phyloP scores from a whole-genome alignment of 2,113 vertebrate genomes.

The Catharus minimus region DNA sequence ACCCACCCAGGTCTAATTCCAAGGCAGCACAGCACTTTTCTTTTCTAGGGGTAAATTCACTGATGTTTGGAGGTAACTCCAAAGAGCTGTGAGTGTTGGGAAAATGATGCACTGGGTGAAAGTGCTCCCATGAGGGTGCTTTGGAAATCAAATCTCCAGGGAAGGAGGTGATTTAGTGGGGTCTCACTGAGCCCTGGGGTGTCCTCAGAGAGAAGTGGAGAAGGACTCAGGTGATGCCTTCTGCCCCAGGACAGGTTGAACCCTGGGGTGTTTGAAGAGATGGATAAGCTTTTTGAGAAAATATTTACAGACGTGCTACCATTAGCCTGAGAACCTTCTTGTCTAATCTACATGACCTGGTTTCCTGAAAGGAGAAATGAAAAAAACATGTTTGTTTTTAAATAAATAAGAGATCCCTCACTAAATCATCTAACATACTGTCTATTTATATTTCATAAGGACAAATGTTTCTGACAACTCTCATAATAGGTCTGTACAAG shows the following conservation, averaged over 20 bases:
- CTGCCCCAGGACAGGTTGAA: not conserved
- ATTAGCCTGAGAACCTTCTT: constrained; percentile 35
- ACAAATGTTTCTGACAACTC: constrained; percentile 92
- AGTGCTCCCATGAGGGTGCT: rapidly evolving
- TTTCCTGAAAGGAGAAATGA: constrained; percentile 69
- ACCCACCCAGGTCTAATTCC: not conserved
- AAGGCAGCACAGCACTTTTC: not conserved
- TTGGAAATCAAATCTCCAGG: not conserved
- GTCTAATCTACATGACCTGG: constrained; percentile 58
- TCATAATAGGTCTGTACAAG: constrained; percentile 90
- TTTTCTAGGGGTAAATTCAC: not conserved
- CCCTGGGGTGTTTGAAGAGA: not conserved
- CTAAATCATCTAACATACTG: constrained; percentile 77
- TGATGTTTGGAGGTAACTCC: not conserved
- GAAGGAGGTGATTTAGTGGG: not conserved
- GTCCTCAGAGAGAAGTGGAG: not conserved
- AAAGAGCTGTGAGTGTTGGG: rapidly evolving
- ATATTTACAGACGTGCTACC: constrained; percentile 27
- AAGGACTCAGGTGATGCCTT: not conserved
- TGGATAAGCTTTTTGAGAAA: not conserved
- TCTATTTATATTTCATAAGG: constrained; percentile 92
- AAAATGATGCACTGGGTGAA: not conserved
- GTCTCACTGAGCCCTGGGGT: rapidly evolving
- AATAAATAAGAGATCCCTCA: constrained; percentile 81
- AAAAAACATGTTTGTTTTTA: constrained; percentile 75